phyloP scores from a whole-genome alignment of 2,113 vertebrate genomes.

The Chionomys nivalis region DNA sequence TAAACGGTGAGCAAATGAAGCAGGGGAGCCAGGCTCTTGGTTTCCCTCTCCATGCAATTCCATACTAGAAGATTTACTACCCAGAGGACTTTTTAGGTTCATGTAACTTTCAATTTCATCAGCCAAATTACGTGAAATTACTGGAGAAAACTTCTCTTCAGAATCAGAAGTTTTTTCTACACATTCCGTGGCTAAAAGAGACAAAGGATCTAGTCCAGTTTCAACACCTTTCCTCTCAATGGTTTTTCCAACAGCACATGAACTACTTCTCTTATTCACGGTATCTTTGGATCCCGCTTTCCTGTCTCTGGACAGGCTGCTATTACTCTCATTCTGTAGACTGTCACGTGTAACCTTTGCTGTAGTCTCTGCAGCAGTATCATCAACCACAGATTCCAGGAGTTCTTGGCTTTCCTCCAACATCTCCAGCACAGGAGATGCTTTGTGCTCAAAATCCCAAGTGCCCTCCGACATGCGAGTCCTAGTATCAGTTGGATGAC shows the following conservation, averaged over 20 bases:
- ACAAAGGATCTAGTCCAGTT: conserved; percentile 95
- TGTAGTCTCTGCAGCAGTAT: background rate
- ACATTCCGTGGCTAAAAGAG: conserved; percentile 91
- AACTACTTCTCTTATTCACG: conserved; percentile 83
- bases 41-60: conserved; percentile 88
- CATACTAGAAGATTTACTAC: conserved; percentile 94
- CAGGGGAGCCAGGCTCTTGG: conserved; percentile 61
- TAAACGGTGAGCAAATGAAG: conserved; percentile 74
- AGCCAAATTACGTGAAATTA: conserved; percentile 94
- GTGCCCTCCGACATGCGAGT: conserved; percentile 73
- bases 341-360: conserved; percentile 4
- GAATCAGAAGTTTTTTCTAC: conserved; percentile 84
- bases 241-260: conserved; percentile 82
- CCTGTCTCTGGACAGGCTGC: conserved; percentile 41
- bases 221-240: conserved; percentile 94
- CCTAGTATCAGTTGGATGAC: conserved; percentile 67
- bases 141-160: conserved; percentile 90
- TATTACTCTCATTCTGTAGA: background rate
- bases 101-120: conserved; percentile 99
- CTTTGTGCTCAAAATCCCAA: conserved; percentile 80
- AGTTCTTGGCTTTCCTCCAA: conserved; percentile 82
- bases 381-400: conserved; percentile 77
- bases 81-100: conserved; percentile 93
- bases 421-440: conserved; percentile 79
- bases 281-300: conserved; percentile 75